Evolutionary conservation across 1,140 invertebrate species (phyloP).

Genomic region (Saccostrea cuccullata): DNA sequence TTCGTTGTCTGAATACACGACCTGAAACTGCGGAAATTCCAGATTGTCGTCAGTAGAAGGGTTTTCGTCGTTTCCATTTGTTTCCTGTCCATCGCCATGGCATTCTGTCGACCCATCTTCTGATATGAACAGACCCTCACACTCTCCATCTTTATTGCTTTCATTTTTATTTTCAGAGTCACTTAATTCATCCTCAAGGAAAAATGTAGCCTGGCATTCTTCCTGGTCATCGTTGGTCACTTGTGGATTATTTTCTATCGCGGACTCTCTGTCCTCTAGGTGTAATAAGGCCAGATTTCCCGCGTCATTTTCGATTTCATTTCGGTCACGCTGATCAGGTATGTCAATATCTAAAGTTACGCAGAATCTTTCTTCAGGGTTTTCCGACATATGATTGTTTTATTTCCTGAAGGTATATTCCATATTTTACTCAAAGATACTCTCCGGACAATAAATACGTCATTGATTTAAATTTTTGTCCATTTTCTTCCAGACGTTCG

Average conservation of each 20-base stretch:
- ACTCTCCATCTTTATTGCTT: background rate
- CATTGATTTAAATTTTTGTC: slow-evolving; percentile 9
- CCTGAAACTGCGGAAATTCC: background rate
- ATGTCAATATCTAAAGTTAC: background rate
- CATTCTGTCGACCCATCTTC: background rate
- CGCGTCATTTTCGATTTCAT: slow-evolving; percentile 25
- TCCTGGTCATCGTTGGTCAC: background rate
- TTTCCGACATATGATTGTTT: slow-evolving; percentile 31
- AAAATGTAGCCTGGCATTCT: background rate
- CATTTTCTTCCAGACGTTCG: background rate
- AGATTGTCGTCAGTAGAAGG: background rate
- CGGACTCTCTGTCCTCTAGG: slow-evolving; percentile 19
- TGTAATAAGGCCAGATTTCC: slow-evolving; percentile 19
- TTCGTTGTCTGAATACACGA: slow-evolving; percentile 9
- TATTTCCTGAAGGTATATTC: background rate
- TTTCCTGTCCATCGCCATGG: background rate
- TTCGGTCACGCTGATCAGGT: background rate
- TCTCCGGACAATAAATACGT: background rate
- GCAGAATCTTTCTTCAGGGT: background rate
- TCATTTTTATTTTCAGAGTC: background rate
- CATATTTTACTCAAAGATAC: background rate
- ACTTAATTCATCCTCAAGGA: background rate
- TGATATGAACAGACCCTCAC: background rate
- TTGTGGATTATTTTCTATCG: background rate
- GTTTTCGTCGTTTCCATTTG: background rate